Percentiles rank a stretch among this genome's conserved stretches.
These are phyloP conservation scores for Plotosus lineatus DNA, from an alignment of 2,113 vertebrate genomes.

Conservation along the genomic window DNA sequence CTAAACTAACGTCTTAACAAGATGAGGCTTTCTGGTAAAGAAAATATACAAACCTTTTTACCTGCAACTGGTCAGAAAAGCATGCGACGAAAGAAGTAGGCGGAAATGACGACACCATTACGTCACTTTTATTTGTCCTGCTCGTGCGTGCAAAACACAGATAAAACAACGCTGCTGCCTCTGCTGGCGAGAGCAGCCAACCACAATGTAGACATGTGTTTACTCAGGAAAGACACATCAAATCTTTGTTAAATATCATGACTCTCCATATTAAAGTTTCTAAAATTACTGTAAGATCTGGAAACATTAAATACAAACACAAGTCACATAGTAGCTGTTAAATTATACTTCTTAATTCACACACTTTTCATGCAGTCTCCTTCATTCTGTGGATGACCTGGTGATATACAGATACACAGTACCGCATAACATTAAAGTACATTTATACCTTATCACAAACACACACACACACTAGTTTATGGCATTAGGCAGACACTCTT, in stretches of 20 bases:
- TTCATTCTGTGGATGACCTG: too few relatives aligned
- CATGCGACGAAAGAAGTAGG: constrained; percentile 68
- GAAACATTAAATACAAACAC: not conserved
- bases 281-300: not conserved
- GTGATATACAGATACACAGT: too few relatives aligned
- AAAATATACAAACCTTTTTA: constrained; percentile 56
- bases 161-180: not conserved
- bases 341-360: too few relatives aligned
- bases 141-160: too few relatives aligned
- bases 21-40: not conserved
- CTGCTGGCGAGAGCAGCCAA: not conserved
- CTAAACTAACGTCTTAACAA: not conserved
- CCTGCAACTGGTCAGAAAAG: constrained; percentile 52
- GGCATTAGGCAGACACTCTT: too few relatives aligned
- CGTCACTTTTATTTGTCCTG: constrained; percentile 58
- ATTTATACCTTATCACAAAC: too few relatives aligned
- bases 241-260: too few relatives aligned
- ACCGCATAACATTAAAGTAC: too few relatives aligned
- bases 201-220: not conserved
- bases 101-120: constrained; percentile 56
- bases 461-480: too few relatives aligned
- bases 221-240: not conserved
- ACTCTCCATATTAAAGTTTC: not conserved
- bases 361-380: too few relatives aligned
- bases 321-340: not conserved